phyloP scores from a whole-genome alignment of 2,797 vertebrate species.

The Remorina albescens region DNA sequence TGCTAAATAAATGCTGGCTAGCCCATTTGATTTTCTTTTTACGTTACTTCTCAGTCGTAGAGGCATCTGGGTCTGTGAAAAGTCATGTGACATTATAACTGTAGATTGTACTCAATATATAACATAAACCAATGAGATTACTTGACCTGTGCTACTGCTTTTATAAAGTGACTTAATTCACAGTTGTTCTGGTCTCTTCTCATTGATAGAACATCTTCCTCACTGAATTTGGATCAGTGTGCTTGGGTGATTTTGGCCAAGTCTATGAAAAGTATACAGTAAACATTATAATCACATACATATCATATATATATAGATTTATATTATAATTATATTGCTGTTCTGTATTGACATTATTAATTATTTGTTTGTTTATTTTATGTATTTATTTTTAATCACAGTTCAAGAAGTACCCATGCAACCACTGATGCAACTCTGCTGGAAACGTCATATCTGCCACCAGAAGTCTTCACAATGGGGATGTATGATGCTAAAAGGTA shows the following conservation, averaged over 20 bases:
- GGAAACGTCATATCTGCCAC: not conserved
- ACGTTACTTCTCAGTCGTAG: too few relatives aligned
- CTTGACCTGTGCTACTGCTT: too few relatives aligned
- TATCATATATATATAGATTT: too few relatives aligned
- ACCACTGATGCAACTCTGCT: not conserved
- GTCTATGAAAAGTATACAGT: slow-evolving; percentile 30
- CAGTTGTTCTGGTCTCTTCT: not conserved
- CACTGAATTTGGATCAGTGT: slow-evolving; percentile 10
- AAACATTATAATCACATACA: too few relatives aligned
- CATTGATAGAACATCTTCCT: slow-evolving; percentile 10
- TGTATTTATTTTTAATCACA: not conserved
- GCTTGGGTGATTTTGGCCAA: slow-evolving; percentile 12
- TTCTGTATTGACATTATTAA: too few relatives aligned
- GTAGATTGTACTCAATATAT: too few relatives aligned
- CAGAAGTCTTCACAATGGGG: slow-evolving; percentile 8
- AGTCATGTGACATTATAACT: too few relatives aligned
- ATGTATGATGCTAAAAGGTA: slow-evolving; percentile 29
- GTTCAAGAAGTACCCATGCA: not conserved
- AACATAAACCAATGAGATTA: too few relatives aligned
- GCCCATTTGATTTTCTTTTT: too few relatives aligned
- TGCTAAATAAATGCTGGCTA: too few relatives aligned
- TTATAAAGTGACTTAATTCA: not conserved
- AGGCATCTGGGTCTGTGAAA: too few relatives aligned
- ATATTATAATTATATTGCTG: too few relatives aligned
- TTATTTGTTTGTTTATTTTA: not conserved